Percentiles rank a stretch among this genome's conserved stretches.
Conservation (phyloP, 2,888 invertebrate genomes). For the Theretra japonica region DNA sequence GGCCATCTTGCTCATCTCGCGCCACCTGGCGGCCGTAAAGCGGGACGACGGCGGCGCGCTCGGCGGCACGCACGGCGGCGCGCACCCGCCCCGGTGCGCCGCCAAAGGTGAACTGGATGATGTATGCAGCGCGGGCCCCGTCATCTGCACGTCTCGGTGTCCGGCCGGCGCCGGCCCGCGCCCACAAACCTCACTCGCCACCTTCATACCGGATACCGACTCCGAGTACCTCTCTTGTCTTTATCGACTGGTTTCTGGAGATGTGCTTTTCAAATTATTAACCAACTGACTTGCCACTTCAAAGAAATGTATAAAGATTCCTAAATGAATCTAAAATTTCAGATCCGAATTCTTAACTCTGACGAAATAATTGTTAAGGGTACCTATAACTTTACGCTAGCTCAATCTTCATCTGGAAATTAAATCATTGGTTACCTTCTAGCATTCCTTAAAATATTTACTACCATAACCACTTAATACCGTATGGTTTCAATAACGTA, state of each 20-base stretch:
- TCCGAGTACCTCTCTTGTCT: neutral
- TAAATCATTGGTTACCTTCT: too few species aligned
- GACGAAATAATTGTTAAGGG: too few species aligned
- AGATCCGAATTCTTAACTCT: too few species aligned
- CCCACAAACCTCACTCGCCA: conserved; percentile 26
- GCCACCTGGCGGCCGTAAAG: conserved; percentile 89
- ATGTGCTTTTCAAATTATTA: neutral
- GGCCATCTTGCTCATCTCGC: conserved; percentile 97
- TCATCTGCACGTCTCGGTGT: conserved; percentile 78
- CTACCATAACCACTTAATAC: too few species aligned
- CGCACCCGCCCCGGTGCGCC: conserved; percentile 84
- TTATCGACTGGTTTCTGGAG: conserved; percentile 20
- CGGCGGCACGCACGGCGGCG: conserved; percentile 73
- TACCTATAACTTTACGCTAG: too few species aligned
- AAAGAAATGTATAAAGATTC: too few species aligned
- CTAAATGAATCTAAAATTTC: too few species aligned
- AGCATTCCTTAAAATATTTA: too few species aligned
- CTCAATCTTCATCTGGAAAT: too few species aligned
- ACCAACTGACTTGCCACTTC: too few species aligned
- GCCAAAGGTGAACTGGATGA: conserved; percentile 85
- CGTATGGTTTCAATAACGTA: too few species aligned
- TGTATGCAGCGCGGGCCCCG: conserved; percentile 82
- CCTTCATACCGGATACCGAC: conserved; percentile 2
- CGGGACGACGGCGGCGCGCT: conserved; percentile 73
- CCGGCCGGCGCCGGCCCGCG: conserved; percentile 55